Conservation (phyloP, 2,113 vertebrate genomes). For the Odocoileus hemionus region DNA sequence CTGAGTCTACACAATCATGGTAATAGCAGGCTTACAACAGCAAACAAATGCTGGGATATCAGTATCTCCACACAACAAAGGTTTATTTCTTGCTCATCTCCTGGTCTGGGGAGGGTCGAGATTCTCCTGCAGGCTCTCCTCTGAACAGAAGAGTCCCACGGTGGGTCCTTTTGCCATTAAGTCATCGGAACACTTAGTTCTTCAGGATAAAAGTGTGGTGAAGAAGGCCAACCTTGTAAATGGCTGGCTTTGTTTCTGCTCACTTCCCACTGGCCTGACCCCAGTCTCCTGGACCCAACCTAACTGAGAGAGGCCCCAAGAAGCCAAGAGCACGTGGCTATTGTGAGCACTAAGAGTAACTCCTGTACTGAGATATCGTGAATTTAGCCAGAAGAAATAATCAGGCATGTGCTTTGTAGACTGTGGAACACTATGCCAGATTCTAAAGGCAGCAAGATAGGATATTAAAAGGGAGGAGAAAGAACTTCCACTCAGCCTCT, state of each 20-base stretch:
- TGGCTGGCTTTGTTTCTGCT: neutral
- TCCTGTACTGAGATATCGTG: accelerated
- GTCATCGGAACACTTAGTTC: accelerated
- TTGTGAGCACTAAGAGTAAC: too few species aligned
- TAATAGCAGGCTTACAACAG: neutral
- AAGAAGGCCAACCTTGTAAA: neutral
- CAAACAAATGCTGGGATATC: neutral
- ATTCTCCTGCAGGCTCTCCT: accelerated
- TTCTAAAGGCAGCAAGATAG: too few species aligned
- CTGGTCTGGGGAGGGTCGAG: accelerated
- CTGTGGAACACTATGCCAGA: accelerated
- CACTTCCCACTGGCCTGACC: neutral
- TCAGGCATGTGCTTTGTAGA: accelerated
- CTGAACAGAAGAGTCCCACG: accelerated
- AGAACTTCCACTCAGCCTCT: too few species aligned
- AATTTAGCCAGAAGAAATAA: neutral
- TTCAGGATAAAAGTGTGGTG: accelerated
- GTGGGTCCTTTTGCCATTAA: too few species aligned
- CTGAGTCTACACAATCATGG: neutral
- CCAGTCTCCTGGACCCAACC: accelerated
- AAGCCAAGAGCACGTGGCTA: accelerated
- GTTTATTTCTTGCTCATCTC: accelerated
- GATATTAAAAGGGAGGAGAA: neutral
- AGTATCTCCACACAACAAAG: accelerated
- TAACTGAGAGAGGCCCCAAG: too few species aligned